Percentiles rank a stretch among this genome's conserved stretches.
Conservation (phyloP, 2,797 vertebrate species). For the Acanthis flammea region DNA sequence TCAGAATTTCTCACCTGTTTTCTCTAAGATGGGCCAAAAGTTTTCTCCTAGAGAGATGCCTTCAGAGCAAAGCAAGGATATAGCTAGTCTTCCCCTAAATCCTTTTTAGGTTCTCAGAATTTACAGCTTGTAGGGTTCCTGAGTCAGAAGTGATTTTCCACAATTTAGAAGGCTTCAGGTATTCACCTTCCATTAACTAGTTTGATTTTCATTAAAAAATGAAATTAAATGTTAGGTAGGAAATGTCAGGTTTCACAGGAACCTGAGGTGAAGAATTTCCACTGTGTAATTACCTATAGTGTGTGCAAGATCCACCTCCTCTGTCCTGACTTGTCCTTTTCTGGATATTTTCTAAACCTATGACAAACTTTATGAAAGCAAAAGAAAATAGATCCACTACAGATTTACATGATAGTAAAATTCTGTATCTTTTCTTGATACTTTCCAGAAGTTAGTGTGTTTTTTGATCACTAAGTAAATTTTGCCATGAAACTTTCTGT, state of each 20-base stretch:
- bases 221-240: not conserved
- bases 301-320: not conserved
- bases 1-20: not conserved
- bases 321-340: not conserved
- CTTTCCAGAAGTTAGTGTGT: not conserved
- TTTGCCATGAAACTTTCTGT: not conserved
- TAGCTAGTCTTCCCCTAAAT: not conserved
- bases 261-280: not conserved
- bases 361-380: not conserved
- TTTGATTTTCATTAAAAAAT: not conserved
- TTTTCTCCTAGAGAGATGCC: not conserved
- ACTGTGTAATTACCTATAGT: not conserved
- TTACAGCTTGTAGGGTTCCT: not conserved
- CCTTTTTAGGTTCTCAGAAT: not conserved
- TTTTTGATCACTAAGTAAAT: not conserved
- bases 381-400: not conserved
- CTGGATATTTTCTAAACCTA: not conserved
- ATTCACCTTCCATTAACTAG: not conserved
- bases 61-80: not conserved
- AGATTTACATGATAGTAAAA: not conserved
- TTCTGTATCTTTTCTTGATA: not conserved
- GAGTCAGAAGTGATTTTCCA: not conserved
- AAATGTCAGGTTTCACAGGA: not conserved
- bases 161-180: not conserved
- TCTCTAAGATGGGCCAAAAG: not conserved